Conservation (phyloP, 2,113 vertebrate genomes). For the Eonycteris spelaea region DNA sequence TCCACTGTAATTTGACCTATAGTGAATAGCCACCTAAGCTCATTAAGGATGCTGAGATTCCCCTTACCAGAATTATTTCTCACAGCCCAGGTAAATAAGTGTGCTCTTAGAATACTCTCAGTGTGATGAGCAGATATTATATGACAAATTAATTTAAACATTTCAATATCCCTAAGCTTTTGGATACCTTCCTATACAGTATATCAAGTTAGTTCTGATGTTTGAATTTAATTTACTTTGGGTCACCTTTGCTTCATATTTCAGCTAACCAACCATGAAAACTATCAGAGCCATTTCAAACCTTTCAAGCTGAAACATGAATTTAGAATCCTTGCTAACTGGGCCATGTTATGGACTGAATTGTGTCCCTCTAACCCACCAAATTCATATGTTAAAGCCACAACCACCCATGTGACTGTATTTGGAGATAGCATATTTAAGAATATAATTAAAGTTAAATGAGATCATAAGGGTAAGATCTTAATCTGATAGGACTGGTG, state of each 20-base stretch:
- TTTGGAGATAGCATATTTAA: neutral
- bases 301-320: neutral
- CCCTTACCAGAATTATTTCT: constrained; percentile 2
- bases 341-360: neutral
- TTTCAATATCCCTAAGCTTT: neutral
- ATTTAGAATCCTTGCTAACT: neutral
- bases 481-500: neutral
- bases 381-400: neutral
- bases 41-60: neutral
- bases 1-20: neutral
- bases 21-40: neutral
- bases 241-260: neutral
- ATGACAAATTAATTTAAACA: neutral
- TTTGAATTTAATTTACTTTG: constrained; percentile 21
- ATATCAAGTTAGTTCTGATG: neutral
- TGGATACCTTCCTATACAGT: neutral
- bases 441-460: neutral
- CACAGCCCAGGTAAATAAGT: neutral
- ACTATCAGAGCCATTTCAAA: neutral
- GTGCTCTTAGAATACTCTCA: neutral
- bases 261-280: neutral
- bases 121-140: neutral
- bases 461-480: neutral
- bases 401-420: neutral
- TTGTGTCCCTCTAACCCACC: neutral